A percentile compares a stretch with the other conserved stretches of the same genome.
Conservation (phyloP, 1,140 invertebrate species). For the Drosophila lacteicornis region DNA sequence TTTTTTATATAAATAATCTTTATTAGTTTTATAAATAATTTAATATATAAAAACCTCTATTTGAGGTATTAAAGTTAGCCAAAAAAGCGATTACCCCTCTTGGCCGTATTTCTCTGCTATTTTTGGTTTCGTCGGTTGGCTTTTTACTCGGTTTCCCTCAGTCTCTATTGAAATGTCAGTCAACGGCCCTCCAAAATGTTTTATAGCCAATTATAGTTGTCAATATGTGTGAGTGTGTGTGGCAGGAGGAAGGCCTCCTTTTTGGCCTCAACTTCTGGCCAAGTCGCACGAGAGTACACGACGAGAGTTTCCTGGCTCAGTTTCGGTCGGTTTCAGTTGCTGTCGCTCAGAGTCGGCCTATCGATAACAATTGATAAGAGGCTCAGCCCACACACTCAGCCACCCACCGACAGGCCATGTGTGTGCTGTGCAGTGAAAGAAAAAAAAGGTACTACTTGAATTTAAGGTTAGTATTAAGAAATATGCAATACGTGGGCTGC, state of each 20-base stretch:
- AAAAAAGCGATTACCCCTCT: background rate
- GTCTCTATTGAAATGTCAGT: slow-evolving; percentile 60
- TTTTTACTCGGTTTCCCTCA: slow-evolving; percentile 11
- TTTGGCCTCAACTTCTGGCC: slow-evolving; percentile 28
- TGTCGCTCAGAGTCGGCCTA: slow-evolving; percentile 24
- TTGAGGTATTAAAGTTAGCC: background rate
- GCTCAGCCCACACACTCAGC: slow-evolving; percentile 51
- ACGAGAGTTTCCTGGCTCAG: slow-evolving; percentile 12
- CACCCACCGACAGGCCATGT: slow-evolving; percentile 43
- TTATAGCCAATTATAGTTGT: slow-evolving; percentile 60
- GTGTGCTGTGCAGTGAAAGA: slow-evolving; percentile 3
- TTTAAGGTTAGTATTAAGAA: background rate
- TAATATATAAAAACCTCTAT: no score
- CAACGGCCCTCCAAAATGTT: slow-evolving; percentile 52
- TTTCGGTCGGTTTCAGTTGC: slow-evolving; percentile 21
- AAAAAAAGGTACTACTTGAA: background rate
- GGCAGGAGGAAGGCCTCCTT: background rate
- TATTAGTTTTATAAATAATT: background rate
- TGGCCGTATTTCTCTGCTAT: slow-evolving; percentile 9
- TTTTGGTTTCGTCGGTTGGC: slow-evolving; percentile 19
- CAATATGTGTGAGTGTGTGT: slow-evolving; percentile 23
- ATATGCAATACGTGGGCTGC: no score
- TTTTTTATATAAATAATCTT: background rate
- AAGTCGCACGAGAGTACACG: slow-evolving; percentile 6
- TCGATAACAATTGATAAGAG: slow-evolving; percentile 74